Conservation (phyloP, 2,113 vertebrate species). For the Steatornis caripensis region DNA sequence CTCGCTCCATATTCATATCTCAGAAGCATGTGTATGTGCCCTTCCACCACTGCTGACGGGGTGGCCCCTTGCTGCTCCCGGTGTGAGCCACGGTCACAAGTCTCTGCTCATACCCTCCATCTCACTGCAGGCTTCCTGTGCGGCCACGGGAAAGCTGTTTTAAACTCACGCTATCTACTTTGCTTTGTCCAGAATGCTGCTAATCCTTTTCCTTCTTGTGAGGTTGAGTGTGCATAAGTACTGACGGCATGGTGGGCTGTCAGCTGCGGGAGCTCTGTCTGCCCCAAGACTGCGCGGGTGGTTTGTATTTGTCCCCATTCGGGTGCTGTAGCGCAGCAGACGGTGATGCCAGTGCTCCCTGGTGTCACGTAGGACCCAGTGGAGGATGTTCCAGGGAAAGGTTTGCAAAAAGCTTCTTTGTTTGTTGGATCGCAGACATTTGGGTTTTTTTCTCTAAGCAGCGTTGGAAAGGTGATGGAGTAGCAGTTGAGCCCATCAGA, state of each 20-base stretch:
- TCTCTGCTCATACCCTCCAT: neutral
- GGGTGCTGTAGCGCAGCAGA: neutral
- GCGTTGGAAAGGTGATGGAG: neutral
- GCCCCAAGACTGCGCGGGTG: neutral
- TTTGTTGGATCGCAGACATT: neutral
- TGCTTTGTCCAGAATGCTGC: neutral
- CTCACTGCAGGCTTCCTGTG: neutral
- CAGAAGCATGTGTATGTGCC: neutral
- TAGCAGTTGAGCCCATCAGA: neutral
- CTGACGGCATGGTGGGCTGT: fast-evolving
- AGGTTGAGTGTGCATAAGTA: neutral
- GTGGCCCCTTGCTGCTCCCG: neutral
- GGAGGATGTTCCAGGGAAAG: neutral
- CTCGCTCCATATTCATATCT: fast-evolving
- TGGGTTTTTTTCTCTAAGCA: neutral
- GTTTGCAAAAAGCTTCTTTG: neutral
- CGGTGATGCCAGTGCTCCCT: neutral
- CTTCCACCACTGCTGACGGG: neutral
- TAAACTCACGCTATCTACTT: neutral
- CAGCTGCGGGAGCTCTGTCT: neutral
- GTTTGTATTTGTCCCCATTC: neutral
- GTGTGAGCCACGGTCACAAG: neutral
- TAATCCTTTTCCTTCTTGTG: neutral
- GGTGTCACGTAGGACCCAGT: neutral
- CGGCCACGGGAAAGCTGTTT: neutral